Evolutionary conservation across 2,113 vertebrate species (phyloP).

Genomic region (Platysteira castanea): DNA sequence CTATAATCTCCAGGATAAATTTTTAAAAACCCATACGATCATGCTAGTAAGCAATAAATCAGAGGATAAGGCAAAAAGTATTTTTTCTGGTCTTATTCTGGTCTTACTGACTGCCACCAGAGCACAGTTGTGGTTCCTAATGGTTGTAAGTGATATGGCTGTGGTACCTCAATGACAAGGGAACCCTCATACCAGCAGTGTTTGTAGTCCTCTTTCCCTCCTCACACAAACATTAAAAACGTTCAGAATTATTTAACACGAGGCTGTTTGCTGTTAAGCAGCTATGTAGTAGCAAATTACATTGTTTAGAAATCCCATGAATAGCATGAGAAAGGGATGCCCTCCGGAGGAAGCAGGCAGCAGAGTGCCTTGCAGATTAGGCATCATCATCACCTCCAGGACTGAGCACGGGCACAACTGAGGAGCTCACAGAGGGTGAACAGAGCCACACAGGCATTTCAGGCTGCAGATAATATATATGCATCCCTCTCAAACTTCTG

Average conservation of each 20-base stretch:
- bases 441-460: neutral
- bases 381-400: slow-evolving; percentile 9
- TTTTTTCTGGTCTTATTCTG: neutral
- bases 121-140: neutral
- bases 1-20: neutral
- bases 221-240: neutral
- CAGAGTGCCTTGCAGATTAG: neutral
- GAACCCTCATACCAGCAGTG: neutral
- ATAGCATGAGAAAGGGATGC: neutral
- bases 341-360: neutral
- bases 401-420: accelerated
- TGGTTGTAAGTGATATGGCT: neutral
- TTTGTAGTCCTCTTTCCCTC: neutral
- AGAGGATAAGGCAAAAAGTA: neutral
- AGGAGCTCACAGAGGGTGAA: neutral
- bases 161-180: neutral
- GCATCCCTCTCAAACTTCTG: neutral
- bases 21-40: neutral
- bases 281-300: neutral
- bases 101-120: neutral
- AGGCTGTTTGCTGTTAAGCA: neutral
- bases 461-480: neutral
- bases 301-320: neutral
- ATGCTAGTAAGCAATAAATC: neutral
- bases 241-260: neutral